These are phyloP conservation scores for Tetropium fuscum DNA, from an alignment of 2,888 invertebrate genomes.

Conservation along the genomic window DNA sequence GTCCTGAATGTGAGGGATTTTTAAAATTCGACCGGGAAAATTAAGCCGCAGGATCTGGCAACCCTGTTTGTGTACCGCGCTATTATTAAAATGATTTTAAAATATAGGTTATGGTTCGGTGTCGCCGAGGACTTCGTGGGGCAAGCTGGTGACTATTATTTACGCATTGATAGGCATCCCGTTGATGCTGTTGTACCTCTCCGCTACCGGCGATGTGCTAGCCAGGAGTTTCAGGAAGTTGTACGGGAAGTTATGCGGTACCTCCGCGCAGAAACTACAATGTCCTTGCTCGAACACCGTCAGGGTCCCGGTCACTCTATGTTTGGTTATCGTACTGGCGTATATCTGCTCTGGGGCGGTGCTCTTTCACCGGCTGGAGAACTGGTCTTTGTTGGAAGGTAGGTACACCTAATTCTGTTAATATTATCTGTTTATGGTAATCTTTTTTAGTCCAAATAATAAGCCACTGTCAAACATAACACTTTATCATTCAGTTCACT, in stretches of 20 bases:
- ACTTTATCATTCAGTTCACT: no score
- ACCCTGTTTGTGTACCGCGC: no score
- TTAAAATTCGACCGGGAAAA: no score
- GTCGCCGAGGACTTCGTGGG: conserved; percentile 83
- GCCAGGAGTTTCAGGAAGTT: conserved; percentile 69
- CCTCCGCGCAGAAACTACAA: conserved; percentile 65
- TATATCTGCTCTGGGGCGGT: conserved; percentile 92
- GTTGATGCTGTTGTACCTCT: conserved; percentile 87
- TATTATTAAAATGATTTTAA: no score
- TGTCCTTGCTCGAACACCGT: conserved; percentile 71
- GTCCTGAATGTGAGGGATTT: no score
- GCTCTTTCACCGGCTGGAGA: conserved; percentile 90
- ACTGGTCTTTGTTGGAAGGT: conserved; percentile 92
- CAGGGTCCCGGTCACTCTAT: conserved; percentile 89
- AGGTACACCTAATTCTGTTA: no score
- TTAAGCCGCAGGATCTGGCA: no score
- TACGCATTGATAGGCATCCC: conserved; percentile 91
- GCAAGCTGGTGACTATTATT: conserved; percentile 83
- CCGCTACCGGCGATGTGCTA: conserved; percentile 87
- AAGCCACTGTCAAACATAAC: no score
- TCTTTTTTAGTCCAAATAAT: no score
- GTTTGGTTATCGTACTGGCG: conserved; percentile 84
- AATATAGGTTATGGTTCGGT: conserved; percentile 91
- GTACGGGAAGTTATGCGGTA: conserved; percentile 73
- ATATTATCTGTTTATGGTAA: no score